Conservation (phyloP, 2,113 vertebrate species). For the Melospiza georgiana region DNA sequence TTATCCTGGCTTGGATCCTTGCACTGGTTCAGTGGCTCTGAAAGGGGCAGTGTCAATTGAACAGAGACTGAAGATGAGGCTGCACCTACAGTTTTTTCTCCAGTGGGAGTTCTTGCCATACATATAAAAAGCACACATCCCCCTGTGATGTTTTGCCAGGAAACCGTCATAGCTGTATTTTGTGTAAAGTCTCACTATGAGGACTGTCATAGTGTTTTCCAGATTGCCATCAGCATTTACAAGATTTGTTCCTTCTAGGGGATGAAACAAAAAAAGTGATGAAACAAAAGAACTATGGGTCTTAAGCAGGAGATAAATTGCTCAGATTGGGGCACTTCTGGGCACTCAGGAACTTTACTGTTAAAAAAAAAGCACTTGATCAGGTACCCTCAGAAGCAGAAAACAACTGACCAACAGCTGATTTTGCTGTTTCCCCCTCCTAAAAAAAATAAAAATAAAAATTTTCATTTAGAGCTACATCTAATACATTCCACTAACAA, state of each 20-base stretch:
- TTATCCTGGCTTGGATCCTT: not conserved
- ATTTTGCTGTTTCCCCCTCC: not conserved
- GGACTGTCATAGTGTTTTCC: not conserved
- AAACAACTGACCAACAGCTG: not conserved
- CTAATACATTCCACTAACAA: not conserved
- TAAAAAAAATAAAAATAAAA: not conserved
- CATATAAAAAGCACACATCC: not conserved
- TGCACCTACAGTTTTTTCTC: not conserved
- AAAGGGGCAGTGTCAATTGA: not conserved
- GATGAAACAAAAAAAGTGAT: not conserved
- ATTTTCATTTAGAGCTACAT: not conserved
- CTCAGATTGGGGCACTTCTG: not conserved
- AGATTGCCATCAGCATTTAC: not conserved
- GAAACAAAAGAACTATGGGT: not conserved
- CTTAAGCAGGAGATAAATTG: not conserved
- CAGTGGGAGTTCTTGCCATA: not conserved
- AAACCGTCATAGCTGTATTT: not conserved
- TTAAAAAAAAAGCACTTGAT: not conserved
- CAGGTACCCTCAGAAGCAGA: not conserved
- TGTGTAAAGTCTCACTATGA: not conserved
- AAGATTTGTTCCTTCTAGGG: not conserved
- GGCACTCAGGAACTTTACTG: not conserved
- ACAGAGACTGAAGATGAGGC: not conserved
- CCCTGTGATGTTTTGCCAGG: not conserved
- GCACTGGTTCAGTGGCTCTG: not conserved